A percentile compares a stretch with the other conserved stretches of the same genome.
These are phyloP conservation scores for Megathymus violae DNA, from an alignment of 1,140 invertebrate species.

Conservation along the genomic window DNA sequence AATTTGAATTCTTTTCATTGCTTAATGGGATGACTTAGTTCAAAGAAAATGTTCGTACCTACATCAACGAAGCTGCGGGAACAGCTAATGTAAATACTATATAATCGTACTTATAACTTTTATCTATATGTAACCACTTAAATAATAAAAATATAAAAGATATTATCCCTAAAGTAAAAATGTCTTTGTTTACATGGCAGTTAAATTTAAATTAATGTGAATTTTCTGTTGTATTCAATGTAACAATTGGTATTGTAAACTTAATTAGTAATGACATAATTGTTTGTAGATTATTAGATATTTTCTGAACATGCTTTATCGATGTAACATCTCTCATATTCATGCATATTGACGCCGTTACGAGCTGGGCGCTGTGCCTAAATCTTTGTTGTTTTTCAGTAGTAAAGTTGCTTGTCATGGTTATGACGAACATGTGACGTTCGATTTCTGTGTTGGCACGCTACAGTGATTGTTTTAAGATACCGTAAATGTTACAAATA, in stretches of 20 bases:
- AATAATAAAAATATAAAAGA: too few species aligned
- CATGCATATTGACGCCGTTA: neutral
- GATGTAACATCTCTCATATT: neutral
- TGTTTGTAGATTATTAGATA: conserved; percentile 2
- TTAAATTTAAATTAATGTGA: neutral
- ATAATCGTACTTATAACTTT: neutral
- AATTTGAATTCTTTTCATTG: neutral
- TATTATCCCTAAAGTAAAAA: too few species aligned
- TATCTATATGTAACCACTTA: too few species aligned
- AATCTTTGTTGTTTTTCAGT: conserved; percentile 12
- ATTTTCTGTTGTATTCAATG: neutral
- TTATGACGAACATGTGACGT: conserved; percentile 36
- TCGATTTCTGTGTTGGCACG: conserved; percentile 32
- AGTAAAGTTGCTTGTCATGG: conserved; percentile 38
- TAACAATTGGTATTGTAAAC: neutral
- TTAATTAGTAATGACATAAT: neutral
- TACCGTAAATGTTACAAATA: conserved; percentile 25
- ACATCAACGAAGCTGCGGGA: neutral
- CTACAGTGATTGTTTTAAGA: conserved; percentile 27
- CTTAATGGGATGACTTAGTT: neutral
- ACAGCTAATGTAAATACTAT: conserved; percentile 1
- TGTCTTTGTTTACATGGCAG: neutral
- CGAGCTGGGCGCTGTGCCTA: neutral
- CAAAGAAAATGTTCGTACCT: neutral
- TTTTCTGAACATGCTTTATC: neutral